Evolutionary conservation across 1,140 invertebrate species (phyloP).

Genomic region (Nasonia giraulti): DNA sequence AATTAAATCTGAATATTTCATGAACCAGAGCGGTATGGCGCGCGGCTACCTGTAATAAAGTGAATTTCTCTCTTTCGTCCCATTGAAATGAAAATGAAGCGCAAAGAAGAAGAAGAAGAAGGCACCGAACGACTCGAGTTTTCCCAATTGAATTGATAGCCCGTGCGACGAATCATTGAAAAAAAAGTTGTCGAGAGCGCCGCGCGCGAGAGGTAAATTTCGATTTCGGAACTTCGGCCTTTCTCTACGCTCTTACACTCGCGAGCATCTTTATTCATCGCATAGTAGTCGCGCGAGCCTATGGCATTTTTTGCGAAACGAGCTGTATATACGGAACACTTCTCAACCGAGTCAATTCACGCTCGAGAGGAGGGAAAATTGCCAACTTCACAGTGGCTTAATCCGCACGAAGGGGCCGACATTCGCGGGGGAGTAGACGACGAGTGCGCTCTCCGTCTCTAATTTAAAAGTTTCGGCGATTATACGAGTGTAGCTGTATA

Average conservation of each 20-base stretch:
- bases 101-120: background rate
- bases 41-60: conserved; percentile 1
- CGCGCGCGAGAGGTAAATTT: background rate
- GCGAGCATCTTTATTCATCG: conserved; percentile 11
- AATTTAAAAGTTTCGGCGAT: conserved; percentile 37
- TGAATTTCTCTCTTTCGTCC: conserved; percentile 10
- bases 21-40: background rate
- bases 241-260: background rate
- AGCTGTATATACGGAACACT: background rate
- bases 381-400: background rate
- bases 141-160: conserved; percentile 35
- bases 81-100: conserved; percentile 25
- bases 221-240: background rate
- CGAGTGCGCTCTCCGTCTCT: background rate
- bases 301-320: too few relatives aligned
- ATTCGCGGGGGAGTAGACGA: background rate
- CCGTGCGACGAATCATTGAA: background rate
- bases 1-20: conserved; percentile 48
- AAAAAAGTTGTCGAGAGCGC: background rate
- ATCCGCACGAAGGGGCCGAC: background rate
- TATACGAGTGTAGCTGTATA: background rate
- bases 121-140: background rate
- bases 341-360: background rate
- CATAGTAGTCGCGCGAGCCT: background rate
- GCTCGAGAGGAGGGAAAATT: background rate